Evolutionary conservation across 1,140 invertebrate genomes (phyloP).

Genomic region (Daktulosphaira vitifoliae): DNA sequence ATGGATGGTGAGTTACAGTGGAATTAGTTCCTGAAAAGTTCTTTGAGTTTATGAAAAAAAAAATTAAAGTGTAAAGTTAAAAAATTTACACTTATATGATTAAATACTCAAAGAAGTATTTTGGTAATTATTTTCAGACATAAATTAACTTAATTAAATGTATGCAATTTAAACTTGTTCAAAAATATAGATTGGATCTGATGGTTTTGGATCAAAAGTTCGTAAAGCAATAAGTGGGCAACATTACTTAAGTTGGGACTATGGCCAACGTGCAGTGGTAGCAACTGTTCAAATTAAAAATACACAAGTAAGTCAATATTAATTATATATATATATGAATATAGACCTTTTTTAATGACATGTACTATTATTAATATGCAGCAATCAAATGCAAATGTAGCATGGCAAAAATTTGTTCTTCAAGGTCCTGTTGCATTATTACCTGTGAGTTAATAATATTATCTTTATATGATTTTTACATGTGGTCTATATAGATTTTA

Average conservation of each 20-base stretch:
- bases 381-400: constrained; percentile 56
- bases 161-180: neutral
- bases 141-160: too few species aligned
- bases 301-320: constrained; percentile 7
- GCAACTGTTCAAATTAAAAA: constrained; percentile 67
- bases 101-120: too few species aligned
- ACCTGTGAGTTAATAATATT: constrained; percentile 54
- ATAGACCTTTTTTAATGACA: too few species aligned
- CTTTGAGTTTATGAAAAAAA: too few species aligned
- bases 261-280: constrained; percentile 83
- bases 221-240: constrained; percentile 64
- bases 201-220: constrained; percentile 82
- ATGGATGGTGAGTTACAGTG: too few species aligned
- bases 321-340: too few species aligned
- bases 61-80: too few species aligned
- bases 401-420: constrained; percentile 92
- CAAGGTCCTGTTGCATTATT: constrained; percentile 84
- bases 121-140: neutral
- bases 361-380: too few species aligned
- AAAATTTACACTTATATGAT: too few species aligned
- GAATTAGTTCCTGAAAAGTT: too few species aligned
- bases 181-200: constrained; percentile 70
- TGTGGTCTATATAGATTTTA: too few species aligned
- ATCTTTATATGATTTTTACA: too few species aligned
- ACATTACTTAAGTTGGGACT: constrained; percentile 69